Base-by-base conservation (phyloP, 2,888 invertebrate species). In the Hypselothyrea guttata region DNA sequence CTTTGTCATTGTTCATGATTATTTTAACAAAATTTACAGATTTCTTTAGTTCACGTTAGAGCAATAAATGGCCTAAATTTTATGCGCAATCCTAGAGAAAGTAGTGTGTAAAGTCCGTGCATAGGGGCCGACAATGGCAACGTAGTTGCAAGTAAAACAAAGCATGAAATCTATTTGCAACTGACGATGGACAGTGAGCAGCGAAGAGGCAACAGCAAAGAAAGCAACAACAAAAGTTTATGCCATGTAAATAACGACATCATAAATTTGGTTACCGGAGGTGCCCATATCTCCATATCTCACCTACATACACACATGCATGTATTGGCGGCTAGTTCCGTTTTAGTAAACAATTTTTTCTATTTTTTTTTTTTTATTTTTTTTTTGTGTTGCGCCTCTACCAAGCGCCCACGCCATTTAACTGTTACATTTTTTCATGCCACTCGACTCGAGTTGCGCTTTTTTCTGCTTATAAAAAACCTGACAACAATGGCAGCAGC, bases 191-290 rank as follows among this genome's bases (percentile, higher is more conserved):
- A 54, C 62, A 56, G 38, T 38, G 45, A 55, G 38, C 38, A 38
- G 18, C 18, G 38, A 18, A 28, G n/a, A n/a, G 18, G 5, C 2
- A 18, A n/a, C 7, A 7, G 16, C 22, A 9, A 9, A 28, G 41
- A 51, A 42, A 5, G 22, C 22, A 22, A 47, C 63, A 74, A 66
- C 78, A 64, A 82, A 73, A 74, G 84, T 83, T 85, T 85, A 71
- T 85, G 84, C 84, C 79, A 78, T 79, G 84, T 81, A 81, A 81
- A 83, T 81, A 85, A 81, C 68, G 79, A 75, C 83, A 83, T 79
- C 83, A 78, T 83, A 84, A 85, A 84, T 84, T 84, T 73, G 61
- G 79, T 75, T 84, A 69, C 65, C 48, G 68, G 55, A 53, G 42
- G 27, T 58, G 48, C 5, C 12, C 35, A 12, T 57, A 69, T 65